Conservation (phyloP, 2,113 vertebrate species). For the Speoplatyrhinus poulsoni region DNA sequence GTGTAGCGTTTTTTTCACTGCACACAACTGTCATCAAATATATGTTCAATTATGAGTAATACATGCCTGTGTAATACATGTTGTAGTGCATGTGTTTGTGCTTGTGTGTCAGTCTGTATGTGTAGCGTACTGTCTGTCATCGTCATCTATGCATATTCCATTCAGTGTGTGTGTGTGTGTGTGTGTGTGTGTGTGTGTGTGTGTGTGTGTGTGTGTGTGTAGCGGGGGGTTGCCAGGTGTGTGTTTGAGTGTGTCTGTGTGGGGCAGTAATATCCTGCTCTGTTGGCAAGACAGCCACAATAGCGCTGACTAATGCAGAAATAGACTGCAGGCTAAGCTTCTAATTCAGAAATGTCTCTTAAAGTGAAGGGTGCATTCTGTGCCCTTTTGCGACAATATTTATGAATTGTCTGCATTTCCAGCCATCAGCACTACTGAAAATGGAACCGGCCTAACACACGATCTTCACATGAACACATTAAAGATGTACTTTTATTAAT, state of each 20-base stretch:
- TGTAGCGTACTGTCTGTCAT: no score
- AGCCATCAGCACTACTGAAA: background rate
- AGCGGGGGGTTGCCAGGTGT: background rate
- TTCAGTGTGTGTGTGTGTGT: slow-evolving; percentile 13
- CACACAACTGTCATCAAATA: background rate
- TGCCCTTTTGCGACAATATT: slow-evolving; percentile 25
- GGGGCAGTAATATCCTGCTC: slow-evolving; percentile 35
- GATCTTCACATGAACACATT: background rate
- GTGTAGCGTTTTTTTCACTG: slow-evolving; percentile 16
- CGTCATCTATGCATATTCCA: background rate
- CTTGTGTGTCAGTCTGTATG: no score
- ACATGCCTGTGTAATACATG: background rate
- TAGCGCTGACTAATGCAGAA: slow-evolving; percentile 72
- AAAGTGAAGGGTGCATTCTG: slow-evolving; percentile 40
- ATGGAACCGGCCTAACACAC: background rate
- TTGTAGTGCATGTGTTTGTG: no score
- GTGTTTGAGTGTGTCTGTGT: background rate
- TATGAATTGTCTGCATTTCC: slow-evolving; percentile 2
- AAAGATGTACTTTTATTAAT: background rate
- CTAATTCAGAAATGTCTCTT: slow-evolving; percentile 51
- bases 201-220: background rate
- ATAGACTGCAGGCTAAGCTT: slow-evolving; percentile 67
- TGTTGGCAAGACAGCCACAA: slow-evolving; percentile 39
- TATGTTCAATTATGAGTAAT: no score
- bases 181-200: slow-evolving; percentile 18